phyloP scores from a whole-genome alignment of 2,797 vertebrate species.

The Enteromius paludinosus region DNA sequence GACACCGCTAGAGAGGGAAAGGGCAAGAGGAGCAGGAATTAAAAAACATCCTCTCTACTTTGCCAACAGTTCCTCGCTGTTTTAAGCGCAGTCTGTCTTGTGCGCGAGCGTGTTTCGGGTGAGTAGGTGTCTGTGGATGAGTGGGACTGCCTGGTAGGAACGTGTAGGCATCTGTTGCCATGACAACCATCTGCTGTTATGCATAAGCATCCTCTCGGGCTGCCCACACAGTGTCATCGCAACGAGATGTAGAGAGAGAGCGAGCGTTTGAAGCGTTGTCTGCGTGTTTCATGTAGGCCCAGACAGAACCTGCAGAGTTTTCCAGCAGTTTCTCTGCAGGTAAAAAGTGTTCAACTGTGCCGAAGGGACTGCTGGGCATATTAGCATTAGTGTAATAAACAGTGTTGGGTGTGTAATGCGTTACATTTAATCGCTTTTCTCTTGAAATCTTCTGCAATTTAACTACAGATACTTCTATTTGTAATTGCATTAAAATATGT shows the following conservation, averaged over 20 bases:
- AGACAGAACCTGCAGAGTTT: constrained; percentile 17
- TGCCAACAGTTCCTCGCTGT: constrained; percentile 48
- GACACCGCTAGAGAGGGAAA: constrained; percentile 41
- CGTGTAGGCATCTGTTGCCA: constrained; percentile 81
- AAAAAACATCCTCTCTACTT: constrained; percentile 55
- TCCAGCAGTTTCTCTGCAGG: neutral
- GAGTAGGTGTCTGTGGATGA: constrained; percentile 76
- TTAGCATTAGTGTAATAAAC: neutral
- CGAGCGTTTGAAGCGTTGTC: constrained; percentile 38
- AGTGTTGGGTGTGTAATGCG: neutral
- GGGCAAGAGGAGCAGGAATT: constrained; percentile 54
- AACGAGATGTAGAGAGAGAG: constrained; percentile 2
- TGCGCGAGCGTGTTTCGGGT: constrained; percentile 24
- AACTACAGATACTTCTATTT: neutral
- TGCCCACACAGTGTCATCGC: constrained; percentile 79
- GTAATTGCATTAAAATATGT: neutral
- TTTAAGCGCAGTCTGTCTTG: constrained; percentile 44
- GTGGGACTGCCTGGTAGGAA: constrained; percentile 85
- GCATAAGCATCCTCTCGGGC: constrained; percentile 73
- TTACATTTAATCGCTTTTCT: too few relatives aligned
- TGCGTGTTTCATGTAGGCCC: constrained; percentile 32
- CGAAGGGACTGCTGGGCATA: neutral
- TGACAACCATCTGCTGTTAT: constrained; percentile 84
- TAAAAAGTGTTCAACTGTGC: neutral
- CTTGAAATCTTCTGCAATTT: neutral